Base-by-base conservation (phyloP, 2,888 invertebrate species). In the Suillia variegata region DNA sequence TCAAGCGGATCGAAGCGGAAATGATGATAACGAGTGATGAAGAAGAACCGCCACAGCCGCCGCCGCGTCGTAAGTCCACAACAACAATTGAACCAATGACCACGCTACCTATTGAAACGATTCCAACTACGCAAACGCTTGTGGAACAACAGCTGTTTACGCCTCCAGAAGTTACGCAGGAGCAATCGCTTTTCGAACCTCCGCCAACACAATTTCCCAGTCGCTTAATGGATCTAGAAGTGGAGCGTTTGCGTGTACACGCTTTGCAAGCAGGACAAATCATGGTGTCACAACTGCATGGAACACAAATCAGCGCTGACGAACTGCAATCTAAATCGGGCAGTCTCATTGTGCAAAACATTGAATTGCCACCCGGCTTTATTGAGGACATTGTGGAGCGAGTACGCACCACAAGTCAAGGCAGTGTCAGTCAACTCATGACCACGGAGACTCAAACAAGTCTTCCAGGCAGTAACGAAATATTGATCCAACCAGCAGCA, bases 221-320 rank as follows among this genome's bases (percentile, higher is more conserved):
- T 1, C 79, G 65, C 21, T 87, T 93, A 1, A 83, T 84, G 22
- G 92, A 93, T 75, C 84, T 93, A 62, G 91, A 92, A 74, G 93
- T 94, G 0, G 92, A 92, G 58, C 85, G 89, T 53, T 78, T 94
- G 18, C 90, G 88, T 64, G 93, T 93, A 0, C 88, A 89, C 59
- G 91, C 92, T 70, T 81, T 93, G 45, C 88, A 92, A 77, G 92
- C 93, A 0, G 88, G 88, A 57, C 91, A 90, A 77, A 90, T 93
- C 62, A 84, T 89, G 53, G 92, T 93, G 0, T 92, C 92, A 0
- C 92, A 93, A 78, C 87, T 93, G 62, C 92, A 93, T 73, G 90
- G 92, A 5, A 85, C 87, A 68, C 87, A 88, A 33, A 85, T 93
- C 64, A 88, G 87, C 64, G 87, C 91, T 0, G 85, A 88, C 53